These are phyloP conservation scores for Vanessa tameamea DNA, from an alignment of 1,140 invertebrate genomes.

Conservation along the genomic window DNA sequence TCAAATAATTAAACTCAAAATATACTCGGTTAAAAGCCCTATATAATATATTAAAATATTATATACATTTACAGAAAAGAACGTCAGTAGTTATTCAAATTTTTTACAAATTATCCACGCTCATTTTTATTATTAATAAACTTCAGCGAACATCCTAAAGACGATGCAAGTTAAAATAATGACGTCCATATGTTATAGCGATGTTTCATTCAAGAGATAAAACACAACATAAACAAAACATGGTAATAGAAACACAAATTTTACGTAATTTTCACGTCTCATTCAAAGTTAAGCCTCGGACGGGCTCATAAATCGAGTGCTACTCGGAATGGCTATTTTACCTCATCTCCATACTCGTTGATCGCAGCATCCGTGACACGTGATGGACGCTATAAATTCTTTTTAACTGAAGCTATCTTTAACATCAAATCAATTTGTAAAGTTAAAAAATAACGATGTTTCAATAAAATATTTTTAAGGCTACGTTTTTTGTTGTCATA, in stretches of 20 bases:
- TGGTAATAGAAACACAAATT: slow-evolving; percentile 22
- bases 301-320: slow-evolving; percentile 27
- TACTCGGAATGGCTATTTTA: slow-evolving; percentile 23
- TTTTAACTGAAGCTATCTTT: slow-evolving; percentile 20
- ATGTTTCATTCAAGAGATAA: slow-evolving; percentile 10
- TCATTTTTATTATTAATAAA: too few species aligned
- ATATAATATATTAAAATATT: too few species aligned
- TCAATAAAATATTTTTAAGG: slow-evolving; percentile 6
- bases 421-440: slow-evolving; percentile 33
- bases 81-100: too few species aligned
- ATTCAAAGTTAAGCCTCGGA: slow-evolving; percentile 18
- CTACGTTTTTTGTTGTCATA: not conserved
- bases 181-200: not conserved
- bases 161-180: not conserved
- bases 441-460: slow-evolving; percentile 14
- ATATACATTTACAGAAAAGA: too few species aligned
- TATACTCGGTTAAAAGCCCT: too few species aligned
- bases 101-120: too few species aligned
- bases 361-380: slow-evolving; percentile 5
- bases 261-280: slow-evolving; percentile 32
- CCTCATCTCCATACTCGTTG: slow-evolving; percentile 28
- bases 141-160: too few species aligned
- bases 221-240: slow-evolving; percentile 13
- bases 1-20: too few species aligned
- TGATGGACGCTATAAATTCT: slow-evolving; percentile 28